phyloP scores from a whole-genome alignment of 1,140 invertebrate species.

The Drosophila truncata region DNA sequence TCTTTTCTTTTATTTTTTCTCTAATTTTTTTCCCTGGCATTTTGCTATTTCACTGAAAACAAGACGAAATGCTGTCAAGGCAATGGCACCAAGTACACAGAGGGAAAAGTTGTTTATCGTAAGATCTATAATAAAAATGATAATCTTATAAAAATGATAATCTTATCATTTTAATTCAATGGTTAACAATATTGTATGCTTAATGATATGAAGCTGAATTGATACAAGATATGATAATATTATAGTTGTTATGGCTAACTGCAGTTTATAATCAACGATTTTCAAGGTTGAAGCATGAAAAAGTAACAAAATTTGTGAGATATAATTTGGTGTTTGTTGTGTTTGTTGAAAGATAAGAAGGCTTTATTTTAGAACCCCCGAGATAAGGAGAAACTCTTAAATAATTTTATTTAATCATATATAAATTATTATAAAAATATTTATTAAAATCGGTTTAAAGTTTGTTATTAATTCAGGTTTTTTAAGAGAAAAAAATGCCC shows the following conservation, averaged over 20 bases:
- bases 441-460: too few species aligned
- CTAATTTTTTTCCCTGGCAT: slow-evolving; percentile 33
- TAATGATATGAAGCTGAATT: not conserved
- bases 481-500: too few species aligned
- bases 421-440: too few species aligned
- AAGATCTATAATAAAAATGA: not conserved
- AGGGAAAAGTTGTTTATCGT: slow-evolving; percentile 6
- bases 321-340: too few species aligned
- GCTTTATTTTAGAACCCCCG: too few species aligned
- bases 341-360: too few species aligned
- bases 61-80: slow-evolving; percentile 57
- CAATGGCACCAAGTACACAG: slow-evolving; percentile 23
- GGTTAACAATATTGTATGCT: not conserved
- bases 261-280: not conserved
- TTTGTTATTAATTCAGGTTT: too few species aligned
- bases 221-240: slow-evolving; percentile 4
- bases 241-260: not conserved
- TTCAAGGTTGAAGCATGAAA: not conserved
- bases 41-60: slow-evolving; percentile 65
- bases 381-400: too few species aligned
- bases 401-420: too few species aligned
- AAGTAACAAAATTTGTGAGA: not conserved
- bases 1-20: not conserved
- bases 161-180: slow-evolving; percentile 9
- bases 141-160: too few species aligned